These are phyloP conservation scores for Laticauda colubrina DNA, from an alignment of 2,113 vertebrate genomes.

Conservation along the genomic window DNA sequence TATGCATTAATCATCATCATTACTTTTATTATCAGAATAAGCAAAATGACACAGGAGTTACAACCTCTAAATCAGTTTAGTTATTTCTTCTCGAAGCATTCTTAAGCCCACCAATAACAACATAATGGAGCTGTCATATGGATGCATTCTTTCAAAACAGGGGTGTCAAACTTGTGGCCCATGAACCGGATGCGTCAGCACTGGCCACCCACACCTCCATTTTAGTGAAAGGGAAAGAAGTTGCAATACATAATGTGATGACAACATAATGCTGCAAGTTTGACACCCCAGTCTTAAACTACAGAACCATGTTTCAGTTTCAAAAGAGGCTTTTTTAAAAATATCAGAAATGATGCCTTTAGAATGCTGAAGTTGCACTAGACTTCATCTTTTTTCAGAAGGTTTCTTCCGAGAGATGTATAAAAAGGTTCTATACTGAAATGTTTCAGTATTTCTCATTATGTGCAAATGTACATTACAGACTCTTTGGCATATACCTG, in stretches of 20 bases:
- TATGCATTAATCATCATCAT: neutral
- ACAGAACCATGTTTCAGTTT: neutral
- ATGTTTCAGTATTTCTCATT: neutral
- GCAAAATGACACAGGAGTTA: neutral
- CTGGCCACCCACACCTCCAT: too few relatives aligned
- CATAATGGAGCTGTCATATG: neutral
- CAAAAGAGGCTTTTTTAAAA: neutral
- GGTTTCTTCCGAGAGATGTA: neutral
- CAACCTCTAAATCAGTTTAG: neutral
- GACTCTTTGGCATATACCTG: neutral
- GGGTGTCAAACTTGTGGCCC: too few relatives aligned
- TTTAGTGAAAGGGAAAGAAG: too few relatives aligned
- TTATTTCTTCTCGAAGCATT: neutral
- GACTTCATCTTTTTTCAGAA: neutral
- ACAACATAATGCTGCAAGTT: too few relatives aligned
- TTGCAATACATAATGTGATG: too few relatives aligned
- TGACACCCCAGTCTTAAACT: neutral
- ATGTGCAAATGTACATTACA: neutral
- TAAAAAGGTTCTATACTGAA: neutral
- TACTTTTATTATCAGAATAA: neutral
- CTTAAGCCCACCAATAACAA: neutral
- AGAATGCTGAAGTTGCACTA: neutral
- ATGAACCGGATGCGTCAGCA: too few relatives aligned
- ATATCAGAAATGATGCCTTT: neutral
- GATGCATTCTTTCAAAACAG: neutral